Percentiles rank a stretch among this genome's conserved stretches.
Conservation (phyloP, 2,888 invertebrate species). For the Lepidocyrtoides sp. region DNA sequence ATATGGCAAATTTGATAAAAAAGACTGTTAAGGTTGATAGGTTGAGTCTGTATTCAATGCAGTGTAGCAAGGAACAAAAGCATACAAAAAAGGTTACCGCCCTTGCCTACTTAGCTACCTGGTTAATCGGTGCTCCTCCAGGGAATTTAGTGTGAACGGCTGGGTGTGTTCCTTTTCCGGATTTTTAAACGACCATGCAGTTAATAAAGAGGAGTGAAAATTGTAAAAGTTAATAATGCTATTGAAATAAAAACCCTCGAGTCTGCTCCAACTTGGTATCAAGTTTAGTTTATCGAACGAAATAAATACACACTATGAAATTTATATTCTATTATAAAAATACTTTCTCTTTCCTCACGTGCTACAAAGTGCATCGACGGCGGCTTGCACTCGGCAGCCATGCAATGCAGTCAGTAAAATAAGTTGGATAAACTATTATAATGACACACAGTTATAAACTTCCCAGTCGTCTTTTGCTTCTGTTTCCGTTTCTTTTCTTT, state of each 20-base stretch:
- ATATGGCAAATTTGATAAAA: slow-evolving; percentile 1
- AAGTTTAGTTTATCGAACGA: not conserved
- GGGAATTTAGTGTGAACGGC: slow-evolving; percentile 51
- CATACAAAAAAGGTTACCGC: slow-evolving; percentile 51
- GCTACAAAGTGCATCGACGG: not conserved
- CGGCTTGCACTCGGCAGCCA: not conserved
- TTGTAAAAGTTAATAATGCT: not conserved
- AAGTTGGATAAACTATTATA: not conserved
- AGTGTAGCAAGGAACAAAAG: not conserved
- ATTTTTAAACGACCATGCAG: slow-evolving; percentile 10
- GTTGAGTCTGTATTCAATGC: not conserved
- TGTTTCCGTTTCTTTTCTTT: not conserved
- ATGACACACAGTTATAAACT: not conserved
- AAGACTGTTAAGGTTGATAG: not conserved
- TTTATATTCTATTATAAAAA: not conserved
- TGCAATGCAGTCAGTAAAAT: not conserved
- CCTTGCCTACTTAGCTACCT: slow-evolving; percentile 28
- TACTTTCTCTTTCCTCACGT: not conserved
- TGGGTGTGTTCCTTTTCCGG: slow-evolving; percentile 66
- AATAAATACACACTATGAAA: not conserved
- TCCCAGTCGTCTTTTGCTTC: not conserved
- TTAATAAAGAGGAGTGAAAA: not conserved
- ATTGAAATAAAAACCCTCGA: no score
- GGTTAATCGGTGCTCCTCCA: slow-evolving; percentile 16
- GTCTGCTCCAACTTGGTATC: no score